Conservation (phyloP, 2,888 invertebrate species). For the Oligia fasciuncula region DNA sequence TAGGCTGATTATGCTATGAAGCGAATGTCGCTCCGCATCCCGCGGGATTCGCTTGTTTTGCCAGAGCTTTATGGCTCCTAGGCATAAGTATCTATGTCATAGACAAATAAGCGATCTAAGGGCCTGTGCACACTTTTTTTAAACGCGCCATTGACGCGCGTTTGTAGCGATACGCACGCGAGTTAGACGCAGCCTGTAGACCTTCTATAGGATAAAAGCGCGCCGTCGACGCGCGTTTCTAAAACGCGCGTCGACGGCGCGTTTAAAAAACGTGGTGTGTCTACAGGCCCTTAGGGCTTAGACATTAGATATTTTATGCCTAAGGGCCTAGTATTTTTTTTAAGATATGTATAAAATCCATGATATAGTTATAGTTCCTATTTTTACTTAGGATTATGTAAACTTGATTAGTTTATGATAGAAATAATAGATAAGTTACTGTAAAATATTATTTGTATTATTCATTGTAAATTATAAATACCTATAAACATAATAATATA, state of each 20-base stretch:
- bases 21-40: too few species aligned
- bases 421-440: constrained; percentile 26
- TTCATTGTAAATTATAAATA: constrained; percentile 31
- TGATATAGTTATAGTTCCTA: constrained; percentile 72
- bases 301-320: not conserved
- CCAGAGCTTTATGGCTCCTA: constrained; percentile 2
- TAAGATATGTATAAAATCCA: constrained; percentile 24
- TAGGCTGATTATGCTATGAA: not conserved
- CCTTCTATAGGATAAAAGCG: too few species aligned
- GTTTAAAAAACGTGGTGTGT: too few species aligned
- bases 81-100: not conserved
- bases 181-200: too few species aligned
- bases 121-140: too few species aligned
- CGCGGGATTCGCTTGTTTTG: not conserved
- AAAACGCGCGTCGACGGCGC: too few species aligned
- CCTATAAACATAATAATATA: constrained; percentile 23
- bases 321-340: not conserved
- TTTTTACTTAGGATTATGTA: constrained; percentile 51
- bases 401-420: constrained; percentile 25
- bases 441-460: constrained; percentile 53
- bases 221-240: too few species aligned
- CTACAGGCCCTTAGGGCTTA: too few species aligned
- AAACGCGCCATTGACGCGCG: too few species aligned
- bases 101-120: not conserved
- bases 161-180: too few species aligned